Conservation (phyloP, 1,140 invertebrate species). For the Coenobita brevimanus region DNA sequence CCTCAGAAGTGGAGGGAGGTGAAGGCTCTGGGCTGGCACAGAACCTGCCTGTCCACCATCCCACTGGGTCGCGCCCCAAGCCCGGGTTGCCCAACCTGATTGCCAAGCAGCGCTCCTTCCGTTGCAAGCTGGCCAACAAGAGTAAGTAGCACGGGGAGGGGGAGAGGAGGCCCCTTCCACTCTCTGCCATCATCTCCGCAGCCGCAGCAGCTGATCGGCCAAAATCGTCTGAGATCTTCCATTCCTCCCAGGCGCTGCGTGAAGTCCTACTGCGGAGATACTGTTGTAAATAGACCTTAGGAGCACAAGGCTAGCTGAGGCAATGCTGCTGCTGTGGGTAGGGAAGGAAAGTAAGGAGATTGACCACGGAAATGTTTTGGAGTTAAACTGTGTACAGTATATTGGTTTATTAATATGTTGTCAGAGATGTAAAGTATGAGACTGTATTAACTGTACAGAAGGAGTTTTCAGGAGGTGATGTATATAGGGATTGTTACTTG, state of each 20-base stretch:
- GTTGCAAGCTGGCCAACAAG: slow-evolving; percentile 66
- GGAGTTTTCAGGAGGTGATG: too few species aligned
- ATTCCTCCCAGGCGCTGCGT: neutral
- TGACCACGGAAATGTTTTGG: too few species aligned
- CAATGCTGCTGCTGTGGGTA: neutral
- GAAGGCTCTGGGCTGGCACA: slow-evolving; percentile 20
- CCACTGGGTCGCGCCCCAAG: slow-evolving; percentile 49
- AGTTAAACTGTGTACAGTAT: too few species aligned
- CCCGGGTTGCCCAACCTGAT: slow-evolving; percentile 61
- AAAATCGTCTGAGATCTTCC: slow-evolving; percentile 8
- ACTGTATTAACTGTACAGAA: too few species aligned
- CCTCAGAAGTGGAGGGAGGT: slow-evolving; percentile 41
- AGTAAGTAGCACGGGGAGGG: slow-evolving; percentile 52
- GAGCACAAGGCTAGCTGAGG: neutral
- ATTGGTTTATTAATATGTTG: too few species aligned
- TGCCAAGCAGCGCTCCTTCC: slow-evolving; percentile 66
- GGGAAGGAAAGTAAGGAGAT: too few species aligned
- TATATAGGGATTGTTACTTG: too few species aligned
- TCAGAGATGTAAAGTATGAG: too few species aligned
- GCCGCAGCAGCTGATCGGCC: slow-evolving; percentile 4
- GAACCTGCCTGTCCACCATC: slow-evolving; percentile 44
- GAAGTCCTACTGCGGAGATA: neutral
- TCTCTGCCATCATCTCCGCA: neutral
- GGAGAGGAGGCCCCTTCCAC: too few species aligned
- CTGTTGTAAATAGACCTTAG: neutral